Evolutionary conservation across 2,113 vertebrate genomes (phyloP).

Genomic region (Todiramphus saurophagus): DNA sequence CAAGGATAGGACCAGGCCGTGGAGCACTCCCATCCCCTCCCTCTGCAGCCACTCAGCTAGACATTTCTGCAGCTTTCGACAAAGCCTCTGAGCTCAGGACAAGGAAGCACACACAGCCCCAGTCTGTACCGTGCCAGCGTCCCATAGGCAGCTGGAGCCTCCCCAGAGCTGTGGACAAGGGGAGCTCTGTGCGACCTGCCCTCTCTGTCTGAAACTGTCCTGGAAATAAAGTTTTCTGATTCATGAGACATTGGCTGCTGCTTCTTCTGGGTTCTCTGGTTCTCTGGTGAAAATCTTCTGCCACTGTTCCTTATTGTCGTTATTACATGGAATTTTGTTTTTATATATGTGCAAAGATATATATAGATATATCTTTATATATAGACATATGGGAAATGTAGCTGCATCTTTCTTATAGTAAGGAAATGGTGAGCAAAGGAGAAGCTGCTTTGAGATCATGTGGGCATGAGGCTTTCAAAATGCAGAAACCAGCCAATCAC

Average conservation of each 20-base stretch:
- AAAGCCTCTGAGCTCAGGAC: no score
- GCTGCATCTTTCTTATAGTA: background rate
- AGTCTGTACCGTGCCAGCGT: background rate
- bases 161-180: no score
- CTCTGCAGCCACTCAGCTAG: no score
- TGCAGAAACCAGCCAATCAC: background rate
- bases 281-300: background rate
- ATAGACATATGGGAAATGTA: background rate
- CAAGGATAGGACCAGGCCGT: no score
- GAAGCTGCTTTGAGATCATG: background rate
- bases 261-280: background rate
- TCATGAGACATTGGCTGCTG: background rate
- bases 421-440: background rate
- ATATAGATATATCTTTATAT: background rate
- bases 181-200: no score
- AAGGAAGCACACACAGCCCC: background rate
- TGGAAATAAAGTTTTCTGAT: background rate
- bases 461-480: background rate
- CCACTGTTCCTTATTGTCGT: background rate
- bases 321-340: background rate
- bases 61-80: no score
- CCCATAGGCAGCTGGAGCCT: no score
- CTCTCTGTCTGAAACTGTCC: no score
- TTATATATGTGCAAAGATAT: background rate
- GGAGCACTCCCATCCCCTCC: no score